A percentile compares a stretch with the other conserved stretches of the same genome.
phyloP scores from a whole-genome alignment of 2,888 invertebrate species.

The Trypoxylon attenuatum region DNA sequence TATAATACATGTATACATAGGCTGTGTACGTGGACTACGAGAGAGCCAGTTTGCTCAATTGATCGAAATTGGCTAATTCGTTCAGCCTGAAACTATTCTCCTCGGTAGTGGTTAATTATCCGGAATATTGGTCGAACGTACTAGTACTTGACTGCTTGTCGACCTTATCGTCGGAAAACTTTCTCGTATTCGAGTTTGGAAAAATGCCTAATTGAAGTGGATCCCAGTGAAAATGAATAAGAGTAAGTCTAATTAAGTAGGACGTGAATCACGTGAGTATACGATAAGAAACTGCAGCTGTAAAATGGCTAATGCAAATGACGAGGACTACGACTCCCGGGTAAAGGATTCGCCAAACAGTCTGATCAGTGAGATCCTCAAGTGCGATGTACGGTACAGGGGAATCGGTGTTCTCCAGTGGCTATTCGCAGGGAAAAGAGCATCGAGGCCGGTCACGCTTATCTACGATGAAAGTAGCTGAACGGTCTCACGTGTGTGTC shows the following conservation, averaged over 20 bases:
- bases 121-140: conserved; percentile 18
- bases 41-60: conserved; percentile 37
- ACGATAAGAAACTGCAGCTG: no score
- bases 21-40: conserved; percentile 18
- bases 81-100: conserved; percentile 33
- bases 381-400: no score
- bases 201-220: not conserved
- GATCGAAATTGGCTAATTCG: conserved; percentile 55
- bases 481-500: conserved; percentile 25
- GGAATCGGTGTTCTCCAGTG: conserved; percentile 9
- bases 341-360: no score
- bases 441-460: conserved; percentile 22
- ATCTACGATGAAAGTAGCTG: conserved; percentile 33
- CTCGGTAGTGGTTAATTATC: conserved; percentile 40
- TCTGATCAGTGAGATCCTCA: no score
- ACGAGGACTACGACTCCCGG: no score
- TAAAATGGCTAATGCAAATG: no score
- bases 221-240: not conserved
- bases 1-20: conserved; percentile 5
- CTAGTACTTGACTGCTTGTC: not conserved
- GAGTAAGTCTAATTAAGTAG: no score
- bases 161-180: not conserved
- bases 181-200: not conserved
- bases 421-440: conserved; percentile 12
- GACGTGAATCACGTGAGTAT: no score